A percentile compares a stretch with the other conserved stretches of the same genome.
Conservation (phyloP, 2,888 invertebrate species). For the Protodeltote pygarga region DNA sequence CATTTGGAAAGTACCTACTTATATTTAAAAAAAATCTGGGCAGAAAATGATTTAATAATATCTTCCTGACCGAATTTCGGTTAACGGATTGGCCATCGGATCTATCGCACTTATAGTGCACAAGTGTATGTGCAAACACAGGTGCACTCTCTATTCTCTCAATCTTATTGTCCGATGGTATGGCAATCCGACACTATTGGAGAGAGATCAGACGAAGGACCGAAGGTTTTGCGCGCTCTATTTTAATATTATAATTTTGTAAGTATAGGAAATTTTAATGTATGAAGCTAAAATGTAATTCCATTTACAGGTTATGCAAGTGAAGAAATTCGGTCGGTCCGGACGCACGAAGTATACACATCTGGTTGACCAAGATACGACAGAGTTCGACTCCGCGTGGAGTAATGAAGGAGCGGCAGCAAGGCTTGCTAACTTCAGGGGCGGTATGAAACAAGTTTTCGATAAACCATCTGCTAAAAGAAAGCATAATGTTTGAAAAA, state of each 20-base stretch:
- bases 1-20: no score
- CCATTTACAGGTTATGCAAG: conserved; percentile 95
- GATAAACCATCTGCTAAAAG: conserved; percentile 91
- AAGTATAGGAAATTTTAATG: not conserved
- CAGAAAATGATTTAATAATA: no score
- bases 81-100: no score
- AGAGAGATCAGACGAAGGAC: no score
- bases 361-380: conserved; percentile 99
- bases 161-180: no score
- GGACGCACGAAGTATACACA: conserved; percentile 99
- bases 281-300: not conserved
- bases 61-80: no score
- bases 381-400: conserved; percentile 99
- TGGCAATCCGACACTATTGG: no score
- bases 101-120: no score
- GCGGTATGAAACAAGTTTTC: conserved; percentile 97
- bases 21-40: no score
- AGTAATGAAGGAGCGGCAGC: conserved; percentile 91
- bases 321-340: conserved; percentile 99
- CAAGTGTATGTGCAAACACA: no score
- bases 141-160: no score
- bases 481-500: conserved; percentile 59
- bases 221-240: no score
- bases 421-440: conserved; percentile 90
- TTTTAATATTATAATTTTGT: not conserved